Percentiles rank a stretch among this genome's conserved stretches.
Evolutionary conservation across 2,797 vertebrate genomes (phyloP).

Genomic region (Kryptopterus vitreolus): DNA sequence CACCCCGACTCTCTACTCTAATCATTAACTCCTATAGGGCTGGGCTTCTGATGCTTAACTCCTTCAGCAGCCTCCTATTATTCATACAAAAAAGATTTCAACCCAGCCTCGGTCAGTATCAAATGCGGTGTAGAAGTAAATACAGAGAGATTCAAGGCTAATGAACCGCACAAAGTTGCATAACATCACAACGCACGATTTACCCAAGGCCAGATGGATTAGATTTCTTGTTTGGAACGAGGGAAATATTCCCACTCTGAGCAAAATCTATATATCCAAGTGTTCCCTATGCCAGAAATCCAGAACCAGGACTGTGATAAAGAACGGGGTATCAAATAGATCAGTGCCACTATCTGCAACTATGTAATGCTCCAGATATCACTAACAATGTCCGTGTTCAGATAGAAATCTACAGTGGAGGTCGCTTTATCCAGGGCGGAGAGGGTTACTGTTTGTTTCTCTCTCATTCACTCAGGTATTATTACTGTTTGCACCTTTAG

Average conservation of each 20-base stretch:
- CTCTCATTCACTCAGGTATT: background rate
- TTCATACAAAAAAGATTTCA: constrained; percentile 10
- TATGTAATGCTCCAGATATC: background rate
- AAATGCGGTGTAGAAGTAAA: constrained; percentile 7
- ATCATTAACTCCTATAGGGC: constrained; percentile 55
- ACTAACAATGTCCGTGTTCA: background rate
- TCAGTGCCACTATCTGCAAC: background rate
- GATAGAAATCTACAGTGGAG: background rate
- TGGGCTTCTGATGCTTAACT: constrained; percentile 49
- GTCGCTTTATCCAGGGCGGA: background rate
- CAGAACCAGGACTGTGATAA: background rate
- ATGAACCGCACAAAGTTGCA: constrained; percentile 1
- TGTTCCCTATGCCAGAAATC: background rate
- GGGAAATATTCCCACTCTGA: background rate
- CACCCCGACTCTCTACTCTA: constrained; percentile 45
- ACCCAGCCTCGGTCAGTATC: background rate
- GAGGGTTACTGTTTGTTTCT: background rate
- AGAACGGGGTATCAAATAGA: background rate
- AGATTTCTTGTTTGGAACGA: background rate
- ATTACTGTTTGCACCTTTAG: background rate
- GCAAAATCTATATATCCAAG: constrained; percentile 5
- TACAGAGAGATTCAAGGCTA: background rate
- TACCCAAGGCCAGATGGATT: background rate
- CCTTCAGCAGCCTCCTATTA: constrained; percentile 31
- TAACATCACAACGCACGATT: background rate